phyloP scores from a whole-genome alignment of 2,113 vertebrate species.

The Haplochromis burtoni region DNA sequence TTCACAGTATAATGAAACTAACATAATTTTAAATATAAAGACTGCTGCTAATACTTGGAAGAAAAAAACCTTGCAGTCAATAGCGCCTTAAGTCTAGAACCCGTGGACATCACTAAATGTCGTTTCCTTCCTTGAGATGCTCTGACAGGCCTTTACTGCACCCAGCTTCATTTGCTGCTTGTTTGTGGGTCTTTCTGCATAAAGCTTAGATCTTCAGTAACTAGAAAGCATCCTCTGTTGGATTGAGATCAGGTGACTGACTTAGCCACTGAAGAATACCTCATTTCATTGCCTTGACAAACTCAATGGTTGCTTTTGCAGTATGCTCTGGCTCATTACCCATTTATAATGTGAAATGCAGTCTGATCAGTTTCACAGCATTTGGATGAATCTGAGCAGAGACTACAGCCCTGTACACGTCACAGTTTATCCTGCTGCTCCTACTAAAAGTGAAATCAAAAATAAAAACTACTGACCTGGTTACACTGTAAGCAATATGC shows the following conservation, averaged over 20 bases:
- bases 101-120: not conserved
- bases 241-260: not conserved
- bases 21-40: not conserved
- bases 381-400: not conserved
- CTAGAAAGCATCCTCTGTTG: not conserved
- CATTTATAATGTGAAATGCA: too few species aligned
- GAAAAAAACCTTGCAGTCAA: not conserved
- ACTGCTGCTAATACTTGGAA: not conserved
- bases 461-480: not conserved
- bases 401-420: not conserved
- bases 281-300: fast-evolving
- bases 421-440: not conserved
- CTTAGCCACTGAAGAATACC: not conserved
- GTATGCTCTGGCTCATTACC: not conserved
- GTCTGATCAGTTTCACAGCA: fast-evolving
- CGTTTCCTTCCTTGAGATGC: not conserved
- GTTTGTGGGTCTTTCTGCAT: not conserved
- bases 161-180: not conserved
- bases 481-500: not conserved
- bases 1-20: not conserved
- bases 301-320: not conserved
- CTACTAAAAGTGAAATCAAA: not conserved
- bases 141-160: not conserved
- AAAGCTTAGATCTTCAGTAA: not conserved
- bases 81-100: not conserved